phyloP scores from a whole-genome alignment of 2,797 vertebrate genomes.

The Apodemus agrarius region DNA sequence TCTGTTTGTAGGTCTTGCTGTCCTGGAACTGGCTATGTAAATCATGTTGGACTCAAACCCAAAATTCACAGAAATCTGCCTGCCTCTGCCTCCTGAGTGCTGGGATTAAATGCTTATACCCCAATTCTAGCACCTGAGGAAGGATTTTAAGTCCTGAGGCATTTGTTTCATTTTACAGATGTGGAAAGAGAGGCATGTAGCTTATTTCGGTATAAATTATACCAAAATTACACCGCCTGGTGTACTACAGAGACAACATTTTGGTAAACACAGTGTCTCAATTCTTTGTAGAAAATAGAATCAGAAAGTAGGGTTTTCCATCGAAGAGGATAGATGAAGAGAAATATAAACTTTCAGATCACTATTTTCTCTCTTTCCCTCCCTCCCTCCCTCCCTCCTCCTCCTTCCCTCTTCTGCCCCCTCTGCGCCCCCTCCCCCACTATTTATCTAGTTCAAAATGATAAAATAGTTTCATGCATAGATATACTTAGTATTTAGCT shows the following conservation, averaged over 20 bases:
- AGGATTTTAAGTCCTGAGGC: neutral
- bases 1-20: neutral
- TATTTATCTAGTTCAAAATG: neutral
- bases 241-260: neutral
- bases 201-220: neutral
- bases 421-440: no score
- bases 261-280: neutral
- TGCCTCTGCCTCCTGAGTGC: neutral
- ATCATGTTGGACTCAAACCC: neutral
- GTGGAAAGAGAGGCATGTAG: neutral
- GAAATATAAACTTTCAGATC: neutral
- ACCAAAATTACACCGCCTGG: neutral
- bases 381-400: no score
- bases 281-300: neutral
- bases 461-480: neutral
- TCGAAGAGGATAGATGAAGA: no score
- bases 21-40: neutral
- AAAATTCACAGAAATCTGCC: neutral
- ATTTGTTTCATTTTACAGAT: neutral
- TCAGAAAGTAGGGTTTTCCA: neutral
- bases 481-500: neutral
- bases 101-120: neutral
- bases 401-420: neutral
- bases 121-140: no score
- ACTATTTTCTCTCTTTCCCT: neutral